Evolutionary conservation across 2,113 vertebrate genomes (phyloP).

Genomic region (Alligator mississippiensis): DNA sequence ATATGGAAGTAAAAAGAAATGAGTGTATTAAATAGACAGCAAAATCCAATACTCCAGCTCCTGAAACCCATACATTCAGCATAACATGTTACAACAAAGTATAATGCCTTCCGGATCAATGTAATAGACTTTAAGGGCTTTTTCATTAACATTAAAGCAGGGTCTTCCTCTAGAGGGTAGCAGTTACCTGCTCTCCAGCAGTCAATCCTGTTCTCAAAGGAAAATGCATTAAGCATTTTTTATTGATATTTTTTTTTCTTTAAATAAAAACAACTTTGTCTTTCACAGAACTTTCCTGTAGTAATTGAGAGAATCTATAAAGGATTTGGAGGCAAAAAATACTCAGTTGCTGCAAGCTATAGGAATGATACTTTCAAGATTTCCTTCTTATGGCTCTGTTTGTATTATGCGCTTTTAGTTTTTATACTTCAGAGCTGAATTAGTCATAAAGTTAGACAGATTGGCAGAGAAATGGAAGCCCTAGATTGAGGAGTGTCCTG

Average conservation of each 20-base stretch:
- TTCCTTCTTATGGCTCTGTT: no score
- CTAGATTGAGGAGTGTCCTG: background rate
- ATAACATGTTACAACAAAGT: background rate
- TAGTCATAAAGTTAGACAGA: background rate
- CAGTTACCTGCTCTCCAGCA: background rate
- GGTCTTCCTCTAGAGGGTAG: background rate
- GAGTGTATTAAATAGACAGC: no score
- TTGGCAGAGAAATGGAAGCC: background rate
- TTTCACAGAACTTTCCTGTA: background rate
- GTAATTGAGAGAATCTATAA: background rate
- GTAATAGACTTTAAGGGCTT: background rate
- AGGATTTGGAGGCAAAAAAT: background rate
- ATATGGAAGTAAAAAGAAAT: background rate
- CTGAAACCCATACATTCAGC: rapidly evolving
- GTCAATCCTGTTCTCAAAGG: background rate
- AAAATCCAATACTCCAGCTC: background rate
- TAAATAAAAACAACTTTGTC: background rate
- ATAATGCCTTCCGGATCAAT: background rate
- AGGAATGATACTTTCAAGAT: background rate
- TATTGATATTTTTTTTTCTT: no score
- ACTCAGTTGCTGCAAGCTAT: background rate
- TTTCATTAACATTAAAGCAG: background rate
- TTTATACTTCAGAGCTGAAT: rapidly evolving
- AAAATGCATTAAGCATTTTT: background rate
- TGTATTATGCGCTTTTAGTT: background rate